Base-by-base conservation (phyloP, 2,113 vertebrate genomes). In the Panurus biarmicus region DNA sequence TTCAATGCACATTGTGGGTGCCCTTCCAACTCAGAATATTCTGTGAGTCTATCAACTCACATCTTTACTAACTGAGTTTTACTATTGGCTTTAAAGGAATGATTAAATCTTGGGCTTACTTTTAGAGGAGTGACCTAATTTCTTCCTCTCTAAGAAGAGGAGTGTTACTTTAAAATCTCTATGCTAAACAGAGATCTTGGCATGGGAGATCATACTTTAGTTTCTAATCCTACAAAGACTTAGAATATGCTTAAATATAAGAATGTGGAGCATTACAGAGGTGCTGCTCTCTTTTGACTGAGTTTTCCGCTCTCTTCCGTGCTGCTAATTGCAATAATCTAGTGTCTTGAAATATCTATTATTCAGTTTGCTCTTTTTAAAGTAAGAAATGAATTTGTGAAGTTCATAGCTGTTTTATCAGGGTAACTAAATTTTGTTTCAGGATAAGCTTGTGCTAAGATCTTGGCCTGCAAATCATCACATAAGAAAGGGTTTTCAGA, bases 1-100 rank as follows among this genome's bases (percentile, higher is more conserved):
- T 82, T 61, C 0, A 0, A 11, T 47, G n/a, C 22, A 31, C 9
- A 7, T 18, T 8, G 8, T 47, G 19, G n/a, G 9, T 82, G 12
- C 2, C 13, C n/a, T n/a, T 53, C 24, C 45, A 67, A 45, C 24
- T 40, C n/a, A 26, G 24, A 45, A 60, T 40, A 60, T n/a, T 74
- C 47, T 60, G 6, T 40, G 24, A 60, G 45, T 53, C 61, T 40
- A 25, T 75, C n/a, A 73, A 44, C 51, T 77, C 36, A 85, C 26
- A 89, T 31, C 15, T 29, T 73, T 35, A 33, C 11, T 44, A 56
- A 70, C 5, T 51, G 38, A 40, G 13, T 25, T 77, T 86, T 89
- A 29, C 26, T 50, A 14, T 66, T 73, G 7, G 9, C 44, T 94
- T 85, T 73, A 54, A 42, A 12, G 6, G 6, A 35, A 14, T 66